Evolutionary conservation across 2,113 vertebrate genomes (phyloP), one percentile per base, ranked within the genome.

Genomic region (Prolemur simus): DNA sequence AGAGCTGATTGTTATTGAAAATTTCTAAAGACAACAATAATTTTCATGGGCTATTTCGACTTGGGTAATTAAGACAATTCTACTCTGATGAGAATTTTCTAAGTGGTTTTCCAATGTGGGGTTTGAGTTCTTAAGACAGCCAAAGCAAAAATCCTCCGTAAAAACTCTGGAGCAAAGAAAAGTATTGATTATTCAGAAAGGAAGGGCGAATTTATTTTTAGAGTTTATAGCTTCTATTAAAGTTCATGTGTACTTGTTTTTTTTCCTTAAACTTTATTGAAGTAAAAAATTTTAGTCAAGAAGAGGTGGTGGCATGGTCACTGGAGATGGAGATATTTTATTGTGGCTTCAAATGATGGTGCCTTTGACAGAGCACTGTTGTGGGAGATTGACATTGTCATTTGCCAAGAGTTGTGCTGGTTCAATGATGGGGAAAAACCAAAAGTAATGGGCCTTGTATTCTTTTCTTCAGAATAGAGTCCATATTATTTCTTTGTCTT

Each of bases 211-310:
- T 10, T 87, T 78, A 83, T 58, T 92, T 83, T 66, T 78, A 89
- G 47, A 84, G 14, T 86, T 92, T 49, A 54, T 54, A 91, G 45
- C 42, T 85, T 93, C 60, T 80, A 25, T 86, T 77, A 54, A 82
- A 63, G 32, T 86, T 58, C 54, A 60, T 60, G 42, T 74, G 10
- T 58, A 71, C 42, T 37, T 92, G 13, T n/a, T 20, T 84, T 86
- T 94, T 86, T 92, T 80, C n/a, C 17, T 76, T 85, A 78, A 92
- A 95, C 23, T 89, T 83, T 49, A n/a, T 3, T 96, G 9, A 96
- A 85, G 49, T 66, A 90, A 89, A 52, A 25, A 85, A 85, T 88
- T 42, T 85, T 77, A 94, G 77, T 34, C 7, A 86, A 88, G 52
- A 91, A 54, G 39, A 87, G 20, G 25, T 54, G 93, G 64, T 93